Conservation (phyloP, 1,140 invertebrate genomes). For the Procambarus clarkii region DNA sequence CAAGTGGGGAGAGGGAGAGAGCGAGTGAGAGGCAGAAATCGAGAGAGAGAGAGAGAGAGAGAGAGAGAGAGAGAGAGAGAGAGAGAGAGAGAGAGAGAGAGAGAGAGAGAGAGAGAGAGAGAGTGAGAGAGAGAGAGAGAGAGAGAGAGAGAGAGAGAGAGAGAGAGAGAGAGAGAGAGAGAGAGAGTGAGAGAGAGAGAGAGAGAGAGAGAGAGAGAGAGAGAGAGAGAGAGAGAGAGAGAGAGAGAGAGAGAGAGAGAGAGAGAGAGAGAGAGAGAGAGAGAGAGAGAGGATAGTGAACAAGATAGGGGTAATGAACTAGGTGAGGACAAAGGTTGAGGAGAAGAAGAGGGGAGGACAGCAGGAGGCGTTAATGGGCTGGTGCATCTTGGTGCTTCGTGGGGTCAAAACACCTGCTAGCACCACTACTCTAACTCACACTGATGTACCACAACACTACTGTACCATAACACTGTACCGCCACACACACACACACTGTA, state of each 20-base stretch:
- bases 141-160: conserved; percentile 9
- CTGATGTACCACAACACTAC: no score
- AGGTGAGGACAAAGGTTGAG: not conserved
- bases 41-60: not conserved
- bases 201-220: not conserved
- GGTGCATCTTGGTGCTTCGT: no score
- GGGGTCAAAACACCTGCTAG: no score
- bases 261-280: not conserved
- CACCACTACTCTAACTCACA: no score
- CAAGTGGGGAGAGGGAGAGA: not conserved
- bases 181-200: not conserved
- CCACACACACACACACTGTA: no score
- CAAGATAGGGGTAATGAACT: not conserved
- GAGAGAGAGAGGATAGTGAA: not conserved
- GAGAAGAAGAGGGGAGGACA: not conserved
- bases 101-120: not conserved
- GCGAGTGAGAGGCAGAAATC: not conserved
- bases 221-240: not conserved
- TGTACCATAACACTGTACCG: no score
- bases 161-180: not conserved
- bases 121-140: not conserved
- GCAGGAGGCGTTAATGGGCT: not conserved
- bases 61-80: not conserved
- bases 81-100: not conserved
- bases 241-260: not conserved